A percentile compares a stretch with the other conserved stretches of the same genome.
phyloP scores from a whole-genome alignment of 2,113 vertebrate genomes.

The Seriola aureovittata region DNA sequence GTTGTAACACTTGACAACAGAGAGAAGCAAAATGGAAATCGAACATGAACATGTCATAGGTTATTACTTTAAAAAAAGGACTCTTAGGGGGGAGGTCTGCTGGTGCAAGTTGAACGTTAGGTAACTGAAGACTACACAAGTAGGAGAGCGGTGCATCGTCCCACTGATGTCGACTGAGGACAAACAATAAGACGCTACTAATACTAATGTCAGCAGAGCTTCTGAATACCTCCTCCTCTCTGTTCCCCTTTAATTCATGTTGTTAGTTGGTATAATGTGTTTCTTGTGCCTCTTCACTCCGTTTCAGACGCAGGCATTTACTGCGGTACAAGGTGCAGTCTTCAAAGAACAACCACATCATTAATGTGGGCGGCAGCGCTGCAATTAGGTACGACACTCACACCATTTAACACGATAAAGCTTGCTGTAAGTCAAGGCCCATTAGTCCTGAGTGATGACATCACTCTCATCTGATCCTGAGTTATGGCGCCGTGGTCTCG shows the following conservation, averaged over 20 bases:
- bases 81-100: not conserved
- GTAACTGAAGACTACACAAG: not conserved
- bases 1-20: constrained; percentile 10
- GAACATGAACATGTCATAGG: constrained; percentile 24
- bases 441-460: constrained; percentile 72
- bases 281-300: not conserved
- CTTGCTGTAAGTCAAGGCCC: constrained; percentile 49
- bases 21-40: constrained; percentile 13
- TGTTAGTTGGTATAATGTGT: not conserved
- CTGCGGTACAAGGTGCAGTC: not conserved
- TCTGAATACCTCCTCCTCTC: not conserved
- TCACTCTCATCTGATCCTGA: constrained; percentile 55
- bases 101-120: constrained; percentile 1
- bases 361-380: constrained; percentile 30
- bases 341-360: constrained; percentile 43
- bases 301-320: constrained; percentile 14
- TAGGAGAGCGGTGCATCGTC: constrained; percentile 8
- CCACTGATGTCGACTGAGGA: constrained; percentile 16
- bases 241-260: not conserved
- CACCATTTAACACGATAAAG: constrained; percentile 68
- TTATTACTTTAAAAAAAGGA: constrained; percentile 22
- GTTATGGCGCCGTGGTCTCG: constrained; percentile 46
- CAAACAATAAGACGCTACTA: constrained; percentile 8
- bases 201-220: not conserved
- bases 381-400: constrained; percentile 60